Evolutionary conservation across 2,797 vertebrate genomes (phyloP), one percentile per base, ranked within the genome.

Genomic region (Helarctos malayanus): DNA sequence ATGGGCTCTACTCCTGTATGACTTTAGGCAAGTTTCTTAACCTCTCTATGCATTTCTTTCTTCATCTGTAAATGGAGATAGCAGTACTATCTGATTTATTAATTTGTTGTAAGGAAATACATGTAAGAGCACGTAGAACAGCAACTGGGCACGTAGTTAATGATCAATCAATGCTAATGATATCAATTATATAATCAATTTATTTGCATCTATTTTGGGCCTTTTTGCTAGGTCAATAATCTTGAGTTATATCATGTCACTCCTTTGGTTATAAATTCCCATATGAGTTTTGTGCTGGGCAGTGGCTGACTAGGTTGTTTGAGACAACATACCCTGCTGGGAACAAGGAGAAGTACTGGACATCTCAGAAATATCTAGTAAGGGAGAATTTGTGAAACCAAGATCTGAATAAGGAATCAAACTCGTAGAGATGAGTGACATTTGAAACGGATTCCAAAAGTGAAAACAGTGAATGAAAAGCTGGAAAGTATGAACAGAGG

Each of bases 1-100:
- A 18, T 35, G 14, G 23, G n/a, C 16, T 81, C 57, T 83, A 68
- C 23, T 68, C 57, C 38, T 47, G 1, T 27, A 68, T 29, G 10
- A 41, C 18, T 12, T 56, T 56, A 85, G 65, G 68, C 47, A 82
- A 92, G 29, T 87, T 81, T 95, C 16, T 87, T 80, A 75, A 81
- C 25, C 81, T 92, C 56, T 87, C 41, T 38, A 12, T 94, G 54
- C 10, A 47, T 76, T 69, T 83, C 23, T 47, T 92, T 87, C 16
- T 35, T 89, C n/a, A 27, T 16, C 65, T 76, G 4, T 69, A 89
- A 83, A 59, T 63, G 61, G 54, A 81, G 69, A 68, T 35, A 47
- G 35, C 23, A 81, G 54, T 59, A 90, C 68, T 81, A 73, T n/a
- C 54, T 86, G 73, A 63, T 47, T 61, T 91, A 25, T 38, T 38